These are phyloP conservation scores for Xyrichtys novacula DNA, from an alignment of 2,797 vertebrate species.

Conservation along the genomic window DNA sequence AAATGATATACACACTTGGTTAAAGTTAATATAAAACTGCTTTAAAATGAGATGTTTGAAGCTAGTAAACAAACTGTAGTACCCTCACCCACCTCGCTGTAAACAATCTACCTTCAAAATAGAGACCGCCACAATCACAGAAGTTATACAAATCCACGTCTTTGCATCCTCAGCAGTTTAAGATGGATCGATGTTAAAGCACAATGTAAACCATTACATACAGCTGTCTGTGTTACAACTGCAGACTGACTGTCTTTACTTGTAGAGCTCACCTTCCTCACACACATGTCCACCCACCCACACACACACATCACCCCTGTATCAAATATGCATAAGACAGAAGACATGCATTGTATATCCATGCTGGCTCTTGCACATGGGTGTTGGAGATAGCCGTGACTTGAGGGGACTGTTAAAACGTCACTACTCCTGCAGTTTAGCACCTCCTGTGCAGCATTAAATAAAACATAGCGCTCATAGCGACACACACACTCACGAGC, in stretches of 20 bases:
- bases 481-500: conserved; percentile 8
- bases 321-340: conserved; percentile 37
- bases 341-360: conserved; percentile 19
- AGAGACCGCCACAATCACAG: background rate
- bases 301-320: conserved; percentile 5
- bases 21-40: no score
- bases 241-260: background rate
- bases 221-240: conserved; percentile 15
- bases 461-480: conserved; percentile 54
- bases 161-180: conserved; percentile 18
- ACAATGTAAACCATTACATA: conserved; percentile 54
- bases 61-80: background rate
- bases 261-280: background rate
- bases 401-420: conserved; percentile 24
- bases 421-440: conserved; percentile 44
- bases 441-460: conserved; percentile 42
- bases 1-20: no score
- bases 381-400: conserved; percentile 54
- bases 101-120: no score
- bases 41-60: no score
- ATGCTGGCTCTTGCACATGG: conserved; percentile 27
- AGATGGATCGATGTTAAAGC: conserved; percentile 44
- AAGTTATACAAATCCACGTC: conserved; percentile 14
- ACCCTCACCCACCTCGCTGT: no score
- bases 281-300: background rate